These are phyloP conservation scores for Atethmia centrago DNA, from an alignment of 2,888 invertebrate genomes.

Conservation along the genomic window DNA sequence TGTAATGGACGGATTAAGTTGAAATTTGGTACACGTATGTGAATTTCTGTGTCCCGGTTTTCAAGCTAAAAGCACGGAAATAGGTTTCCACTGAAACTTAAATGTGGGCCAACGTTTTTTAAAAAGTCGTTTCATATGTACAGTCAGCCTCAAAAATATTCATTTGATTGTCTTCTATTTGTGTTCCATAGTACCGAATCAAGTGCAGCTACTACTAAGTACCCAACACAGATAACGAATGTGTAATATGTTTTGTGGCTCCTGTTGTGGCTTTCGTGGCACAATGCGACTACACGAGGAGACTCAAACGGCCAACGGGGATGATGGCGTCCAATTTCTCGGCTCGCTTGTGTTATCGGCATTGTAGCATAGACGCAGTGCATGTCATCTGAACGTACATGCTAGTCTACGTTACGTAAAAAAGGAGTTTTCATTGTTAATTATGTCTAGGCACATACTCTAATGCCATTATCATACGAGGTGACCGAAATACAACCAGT, in stretches of 20 bases:
- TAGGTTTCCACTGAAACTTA: too few species aligned
- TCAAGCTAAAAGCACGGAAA: too few species aligned
- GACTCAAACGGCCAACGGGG: not conserved
- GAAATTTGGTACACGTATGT: too few species aligned
- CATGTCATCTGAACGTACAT: not conserved
- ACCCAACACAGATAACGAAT: not conserved
- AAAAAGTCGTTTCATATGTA: too few species aligned
- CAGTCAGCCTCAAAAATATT: not conserved
- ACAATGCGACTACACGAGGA: not conserved
- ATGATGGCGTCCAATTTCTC: conserved; percentile 14
- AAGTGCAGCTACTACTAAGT: not conserved
- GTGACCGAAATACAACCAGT: too few species aligned
- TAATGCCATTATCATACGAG: too few species aligned
- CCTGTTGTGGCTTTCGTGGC: not conserved
- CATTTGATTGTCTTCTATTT: not conserved
- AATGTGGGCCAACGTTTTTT: too few species aligned
- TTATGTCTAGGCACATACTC: not conserved
- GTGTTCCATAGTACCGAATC: not conserved
- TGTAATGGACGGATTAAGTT: too few species aligned
- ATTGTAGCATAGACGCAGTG: not conserved
- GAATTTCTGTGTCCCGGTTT: too few species aligned
- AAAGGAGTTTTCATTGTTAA: too few species aligned
- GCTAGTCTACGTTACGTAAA: too few species aligned
- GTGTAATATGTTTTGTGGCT: too few species aligned
- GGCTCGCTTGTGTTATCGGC: not conserved